These are phyloP conservation scores for Neolamprologus sp. DNA, from an alignment of 2,113 vertebrate genomes.

Conservation along the genomic window DNA sequence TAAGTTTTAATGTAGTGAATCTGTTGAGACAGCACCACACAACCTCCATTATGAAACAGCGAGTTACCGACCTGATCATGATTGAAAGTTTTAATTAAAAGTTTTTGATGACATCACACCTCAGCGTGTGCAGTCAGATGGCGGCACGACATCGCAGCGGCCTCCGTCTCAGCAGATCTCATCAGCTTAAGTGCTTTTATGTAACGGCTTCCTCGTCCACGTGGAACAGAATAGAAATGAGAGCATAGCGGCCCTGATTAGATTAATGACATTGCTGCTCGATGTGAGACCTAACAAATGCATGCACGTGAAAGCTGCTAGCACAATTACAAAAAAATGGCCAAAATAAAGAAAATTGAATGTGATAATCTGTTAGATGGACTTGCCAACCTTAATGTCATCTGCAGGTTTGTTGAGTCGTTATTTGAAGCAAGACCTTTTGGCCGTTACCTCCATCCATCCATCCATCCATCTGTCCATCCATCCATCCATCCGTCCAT, in stretches of 20 bases:
- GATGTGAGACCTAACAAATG: background rate
- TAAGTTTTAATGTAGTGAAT: background rate
- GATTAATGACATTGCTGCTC: background rate
- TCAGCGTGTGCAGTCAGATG: background rate
- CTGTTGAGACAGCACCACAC: background rate
- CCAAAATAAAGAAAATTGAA: background rate
- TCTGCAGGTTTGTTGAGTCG: background rate
- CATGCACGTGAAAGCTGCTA: background rate
- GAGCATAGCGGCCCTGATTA: constrained; percentile 1
- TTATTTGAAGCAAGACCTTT: background rate
- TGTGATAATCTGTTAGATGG: background rate
- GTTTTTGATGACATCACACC: constrained; percentile 19
- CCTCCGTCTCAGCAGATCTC: constrained; percentile 12
- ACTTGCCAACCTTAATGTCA: background rate
- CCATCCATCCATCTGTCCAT: rapidly evolving
- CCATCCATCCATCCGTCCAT: rapidly evolving
- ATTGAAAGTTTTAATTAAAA: background rate
- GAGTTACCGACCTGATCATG: background rate
- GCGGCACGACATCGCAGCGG: constrained; percentile 13
- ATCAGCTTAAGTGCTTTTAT: constrained; percentile 63
- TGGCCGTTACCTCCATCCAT: background rate
- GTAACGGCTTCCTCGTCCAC: background rate
- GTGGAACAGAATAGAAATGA: constrained; percentile 6
- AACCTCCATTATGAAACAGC: background rate
- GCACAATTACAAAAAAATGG: background rate